Conservation (phyloP, 2,113 vertebrate genomes). For the Rhynchomys soricoides region DNA sequence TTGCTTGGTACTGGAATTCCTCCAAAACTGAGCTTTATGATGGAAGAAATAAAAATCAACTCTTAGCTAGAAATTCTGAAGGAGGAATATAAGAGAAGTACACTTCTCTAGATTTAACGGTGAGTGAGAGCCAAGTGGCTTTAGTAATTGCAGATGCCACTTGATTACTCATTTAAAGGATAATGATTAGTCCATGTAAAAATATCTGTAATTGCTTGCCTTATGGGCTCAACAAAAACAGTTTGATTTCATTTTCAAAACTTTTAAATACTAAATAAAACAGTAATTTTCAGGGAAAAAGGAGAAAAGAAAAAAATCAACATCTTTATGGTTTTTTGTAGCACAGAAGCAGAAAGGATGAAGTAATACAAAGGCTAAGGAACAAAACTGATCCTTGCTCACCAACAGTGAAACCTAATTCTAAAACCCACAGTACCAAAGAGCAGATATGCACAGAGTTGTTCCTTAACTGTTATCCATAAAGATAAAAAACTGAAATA, state of each 20-base stretch:
- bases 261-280: conserved; percentile 69
- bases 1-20: conserved; percentile 98
- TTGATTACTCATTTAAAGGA: conserved; percentile 74
- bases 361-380: neutral
- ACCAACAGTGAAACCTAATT: neutral
- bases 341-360: neutral
- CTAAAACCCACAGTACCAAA: neutral
- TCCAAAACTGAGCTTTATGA: conserved; percentile 96
- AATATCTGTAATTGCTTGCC: conserved; percentile 73
- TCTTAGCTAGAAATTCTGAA: conserved; percentile 57
- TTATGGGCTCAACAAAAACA: conserved; percentile 58
- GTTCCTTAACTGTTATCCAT: neutral
- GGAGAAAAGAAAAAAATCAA: conserved; percentile 28
- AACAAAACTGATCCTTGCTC: neutral
- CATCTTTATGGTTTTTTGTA: neutral
- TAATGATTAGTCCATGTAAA: conserved; percentile 72
- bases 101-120: conserved; percentile 22
- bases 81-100: conserved; percentile 12
- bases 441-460: neutral
- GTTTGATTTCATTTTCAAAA: conserved; percentile 57
- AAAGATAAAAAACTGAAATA: neutral
- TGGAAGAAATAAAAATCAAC: conserved; percentile 76
- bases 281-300: conserved; percentile 46
- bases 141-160: conserved; percentile 70
- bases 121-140: conserved; percentile 33